Percentiles rank a stretch among this genome's conserved stretches.
phyloP scores from a whole-genome alignment of 1,140 invertebrate species.

The Zaprionus inermis region DNA sequence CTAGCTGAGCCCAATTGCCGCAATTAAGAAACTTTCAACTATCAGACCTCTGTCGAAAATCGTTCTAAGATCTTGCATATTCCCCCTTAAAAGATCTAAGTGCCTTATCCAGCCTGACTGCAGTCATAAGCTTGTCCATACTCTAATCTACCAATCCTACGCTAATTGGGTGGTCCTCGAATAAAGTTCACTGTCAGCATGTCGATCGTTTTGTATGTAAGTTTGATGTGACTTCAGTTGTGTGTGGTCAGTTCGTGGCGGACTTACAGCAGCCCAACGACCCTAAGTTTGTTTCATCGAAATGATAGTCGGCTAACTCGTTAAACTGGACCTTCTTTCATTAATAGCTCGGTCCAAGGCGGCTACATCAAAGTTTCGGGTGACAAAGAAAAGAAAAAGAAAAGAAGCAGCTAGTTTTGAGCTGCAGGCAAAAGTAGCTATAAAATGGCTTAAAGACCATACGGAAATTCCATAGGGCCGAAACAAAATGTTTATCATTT shows the following conservation, averaged over 20 bases:
- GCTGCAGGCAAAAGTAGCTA: constrained; percentile 63
- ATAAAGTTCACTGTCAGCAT: constrained; percentile 24
- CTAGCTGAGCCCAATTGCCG: no score
- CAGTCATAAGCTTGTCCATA: no score
- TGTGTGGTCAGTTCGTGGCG: constrained; percentile 43
- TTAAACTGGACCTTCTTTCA: constrained; percentile 49
- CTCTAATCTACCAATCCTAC: background rate
- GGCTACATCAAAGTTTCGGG: constrained; percentile 62
- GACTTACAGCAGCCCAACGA: constrained; percentile 3
- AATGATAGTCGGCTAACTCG: constrained; percentile 33
- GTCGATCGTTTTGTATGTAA: constrained; percentile 10
- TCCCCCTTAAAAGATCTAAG: no score
- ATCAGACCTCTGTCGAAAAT: no score
- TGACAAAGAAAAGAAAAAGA: constrained; percentile 39
- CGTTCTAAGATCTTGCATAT: no score
- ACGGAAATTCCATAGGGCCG: constrained; percentile 36
- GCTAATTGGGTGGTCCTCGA: constrained; percentile 20
- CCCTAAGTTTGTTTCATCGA: constrained; percentile 12
- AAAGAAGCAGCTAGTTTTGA: constrained; percentile 16
- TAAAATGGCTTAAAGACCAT: constrained; percentile 59
- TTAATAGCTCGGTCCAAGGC: constrained; percentile 46
- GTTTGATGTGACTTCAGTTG: constrained; percentile 20
- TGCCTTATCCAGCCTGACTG: no score
- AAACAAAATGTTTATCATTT: constrained; percentile 34
- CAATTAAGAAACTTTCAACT: no score